Percentiles rank a stretch among this genome's conserved stretches.
These are phyloP conservation scores for Triops cancriformis DNA, from an alignment of 1,140 invertebrate species.

Conservation along the genomic window DNA sequence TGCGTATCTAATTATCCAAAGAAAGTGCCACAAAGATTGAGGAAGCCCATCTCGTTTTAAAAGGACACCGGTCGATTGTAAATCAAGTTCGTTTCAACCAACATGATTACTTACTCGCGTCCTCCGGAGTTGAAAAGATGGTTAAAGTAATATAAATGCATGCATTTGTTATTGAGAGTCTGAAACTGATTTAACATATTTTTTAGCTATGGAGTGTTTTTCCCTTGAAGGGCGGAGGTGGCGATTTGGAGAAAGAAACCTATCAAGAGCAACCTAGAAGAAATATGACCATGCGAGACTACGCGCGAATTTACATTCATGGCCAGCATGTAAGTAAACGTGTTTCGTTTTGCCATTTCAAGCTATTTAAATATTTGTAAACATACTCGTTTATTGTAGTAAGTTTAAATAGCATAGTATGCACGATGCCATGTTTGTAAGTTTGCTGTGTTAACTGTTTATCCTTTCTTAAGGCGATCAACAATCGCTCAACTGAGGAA, in stretches of 20 bases:
- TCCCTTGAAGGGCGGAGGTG: conserved; percentile 50
- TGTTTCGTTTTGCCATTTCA: background rate
- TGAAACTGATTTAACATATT: background rate
- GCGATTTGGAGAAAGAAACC: conserved; percentile 43
- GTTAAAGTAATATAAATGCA: conserved; percentile 58
- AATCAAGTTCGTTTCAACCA: conserved; percentile 90
- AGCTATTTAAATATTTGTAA: no score
- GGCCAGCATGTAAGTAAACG: conserved; percentile 65
- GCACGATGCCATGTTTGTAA: no score
- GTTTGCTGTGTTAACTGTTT: no score
- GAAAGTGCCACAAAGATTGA: conserved; percentile 44
- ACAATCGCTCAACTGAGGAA: conserved; percentile 65
- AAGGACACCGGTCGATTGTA: conserved; percentile 87
- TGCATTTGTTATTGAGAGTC: background rate
- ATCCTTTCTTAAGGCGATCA: conserved; percentile 15
- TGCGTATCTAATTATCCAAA: no score
- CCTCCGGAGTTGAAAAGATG: conserved; percentile 91
- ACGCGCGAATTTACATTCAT: conserved; percentile 70
- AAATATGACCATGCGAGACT: conserved; percentile 38
- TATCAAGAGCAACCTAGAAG: conserved; percentile 38
- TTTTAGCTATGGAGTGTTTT: conserved; percentile 67
- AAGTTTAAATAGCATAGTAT: no score
- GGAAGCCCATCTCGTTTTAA: conserved; percentile 68
- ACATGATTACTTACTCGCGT: conserved; percentile 72
- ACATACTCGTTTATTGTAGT: no score